Evolutionary conservation across 64 coral and sea anemone genomes (phyloP), one percentile per base, ranked within the genome.

Genomic region (Dendrophyllia cribrosa): DNA sequence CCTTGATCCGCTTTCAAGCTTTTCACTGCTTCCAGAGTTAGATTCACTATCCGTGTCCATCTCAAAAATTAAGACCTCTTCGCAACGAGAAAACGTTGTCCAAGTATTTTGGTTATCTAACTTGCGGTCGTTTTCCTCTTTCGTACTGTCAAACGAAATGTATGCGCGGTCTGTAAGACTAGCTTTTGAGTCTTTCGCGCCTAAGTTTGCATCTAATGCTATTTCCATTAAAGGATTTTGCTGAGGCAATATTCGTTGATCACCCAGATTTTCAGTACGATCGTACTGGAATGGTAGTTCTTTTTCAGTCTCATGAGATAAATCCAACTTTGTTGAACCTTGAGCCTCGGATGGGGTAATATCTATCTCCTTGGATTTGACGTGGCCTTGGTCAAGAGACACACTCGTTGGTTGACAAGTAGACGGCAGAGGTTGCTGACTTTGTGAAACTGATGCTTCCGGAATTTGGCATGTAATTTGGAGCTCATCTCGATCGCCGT

Each of bases 61-160:
- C 8, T 84, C 80, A 47, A 84, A 84, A 84, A 84, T 84, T 63
- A 84, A 48, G 9, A 10, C 19, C 9, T 84, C 80, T 22, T 84
- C 43, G 45, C 61, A 51, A 10, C 11, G 62, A 22, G 60, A 12
- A 67, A 84, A 84, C 21, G 7, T 84, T 11, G 80, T 84, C 80
- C 80, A 84, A 12, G 19, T 51, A 65, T 45, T 68, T 67, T 67
- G 62, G 14, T 10, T 64, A 59, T 11, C 20, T 19, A 68, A 3
- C 3, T 5, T 8, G 9, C 50, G 80, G 4, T 84, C 9, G 11
- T 16, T 15, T 7, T 84, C 72, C 72, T 15, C 22, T 19, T 44
- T 68, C 9, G 17, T 11, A 34, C 19, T 48, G 3, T 20, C 79
- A n/a, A 43, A 19, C 2, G 43, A 4, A 46, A 4, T 51, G 7